phyloP scores from a whole-genome alignment of 2,888 invertebrate genomes.

The Euzetes globulus region DNA sequence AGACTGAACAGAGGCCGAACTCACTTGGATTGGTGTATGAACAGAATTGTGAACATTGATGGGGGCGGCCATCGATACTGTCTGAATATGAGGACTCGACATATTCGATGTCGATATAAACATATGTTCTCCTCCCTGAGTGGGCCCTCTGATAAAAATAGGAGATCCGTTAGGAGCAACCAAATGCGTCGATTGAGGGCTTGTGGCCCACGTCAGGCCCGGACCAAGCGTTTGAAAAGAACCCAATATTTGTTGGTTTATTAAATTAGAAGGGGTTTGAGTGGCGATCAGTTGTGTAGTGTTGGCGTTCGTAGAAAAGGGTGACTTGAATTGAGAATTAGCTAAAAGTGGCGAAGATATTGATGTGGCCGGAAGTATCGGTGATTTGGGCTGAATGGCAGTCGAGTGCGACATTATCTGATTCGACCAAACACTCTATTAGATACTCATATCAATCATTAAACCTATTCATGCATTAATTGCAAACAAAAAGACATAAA shows the following conservation, averaged over 20 bases:
- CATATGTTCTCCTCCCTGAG: constrained; percentile 23
- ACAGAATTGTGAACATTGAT: not conserved
- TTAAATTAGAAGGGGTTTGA: not conserved
- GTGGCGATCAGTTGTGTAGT: not conserved
- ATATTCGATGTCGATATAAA: constrained; percentile 29
- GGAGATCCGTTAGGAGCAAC: constrained; percentile 21
- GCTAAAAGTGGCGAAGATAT: constrained; percentile 25
- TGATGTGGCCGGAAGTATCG: constrained; percentile 12
- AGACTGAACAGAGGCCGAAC: not conserved
- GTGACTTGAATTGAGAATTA: not conserved
- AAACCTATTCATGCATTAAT: not conserved
- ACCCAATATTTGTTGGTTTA: not conserved
- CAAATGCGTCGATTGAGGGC: constrained; percentile 26
- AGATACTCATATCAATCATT: not conserved
- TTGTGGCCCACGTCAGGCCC: constrained; percentile 29
- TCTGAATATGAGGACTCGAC: constrained; percentile 25
- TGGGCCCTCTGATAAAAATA: constrained; percentile 15
- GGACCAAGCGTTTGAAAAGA: constrained; percentile 7
- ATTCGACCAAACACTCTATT: not conserved
- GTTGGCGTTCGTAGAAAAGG: not conserved
- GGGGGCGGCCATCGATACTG: constrained; percentile 25
- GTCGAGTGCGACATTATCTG: not conserved
- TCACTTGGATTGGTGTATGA: constrained; percentile 22
- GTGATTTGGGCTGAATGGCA: constrained; percentile 10
- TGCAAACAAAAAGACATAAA: not conserved